Conservation (phyloP, 2,888 invertebrate species). For the Sipha maydis region DNA sequence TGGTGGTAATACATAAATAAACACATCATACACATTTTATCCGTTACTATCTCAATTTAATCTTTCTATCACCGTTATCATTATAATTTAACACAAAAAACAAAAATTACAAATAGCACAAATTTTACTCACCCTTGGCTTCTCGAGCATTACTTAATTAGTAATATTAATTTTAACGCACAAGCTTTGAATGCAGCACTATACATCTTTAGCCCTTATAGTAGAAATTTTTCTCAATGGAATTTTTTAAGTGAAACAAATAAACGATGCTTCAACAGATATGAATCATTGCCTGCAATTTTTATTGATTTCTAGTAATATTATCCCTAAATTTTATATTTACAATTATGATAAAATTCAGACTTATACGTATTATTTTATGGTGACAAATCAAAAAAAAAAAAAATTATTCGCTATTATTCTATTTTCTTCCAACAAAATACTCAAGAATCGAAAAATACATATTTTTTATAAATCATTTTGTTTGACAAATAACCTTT, state of each 20-base stretch:
- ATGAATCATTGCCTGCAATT: constrained; percentile 14
- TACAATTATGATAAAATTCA: constrained; percentile 35
- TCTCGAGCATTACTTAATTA: background rate
- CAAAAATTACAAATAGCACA: constrained; percentile 15
- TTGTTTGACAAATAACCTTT: background rate
- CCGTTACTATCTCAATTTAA: background rate
- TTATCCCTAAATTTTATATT: background rate
- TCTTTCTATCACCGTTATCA: background rate
- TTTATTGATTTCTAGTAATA: constrained; percentile 28
- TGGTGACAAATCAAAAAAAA: constrained; percentile 8
- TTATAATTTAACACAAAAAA: background rate
- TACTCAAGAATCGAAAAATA: constrained; percentile 10
- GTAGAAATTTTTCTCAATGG: constrained; percentile 1
- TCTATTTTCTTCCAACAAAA: constrained; percentile 6
- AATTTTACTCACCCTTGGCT: constrained; percentile 31
- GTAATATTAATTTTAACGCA: constrained; percentile 24
- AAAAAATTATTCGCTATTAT: constrained; percentile 37
- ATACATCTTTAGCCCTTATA: background rate
- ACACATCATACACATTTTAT: background rate
- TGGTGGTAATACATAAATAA: background rate
- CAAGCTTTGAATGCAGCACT: constrained; percentile 56
- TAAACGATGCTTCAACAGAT: constrained; percentile 27
- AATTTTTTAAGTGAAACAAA: constrained; percentile 29
- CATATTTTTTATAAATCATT: constrained; percentile 26
- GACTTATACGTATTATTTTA: constrained; percentile 27